These are phyloP conservation scores for Edolisoma coerulescens DNA, from an alignment of 2,113 vertebrate genomes.

Conservation along the genomic window DNA sequence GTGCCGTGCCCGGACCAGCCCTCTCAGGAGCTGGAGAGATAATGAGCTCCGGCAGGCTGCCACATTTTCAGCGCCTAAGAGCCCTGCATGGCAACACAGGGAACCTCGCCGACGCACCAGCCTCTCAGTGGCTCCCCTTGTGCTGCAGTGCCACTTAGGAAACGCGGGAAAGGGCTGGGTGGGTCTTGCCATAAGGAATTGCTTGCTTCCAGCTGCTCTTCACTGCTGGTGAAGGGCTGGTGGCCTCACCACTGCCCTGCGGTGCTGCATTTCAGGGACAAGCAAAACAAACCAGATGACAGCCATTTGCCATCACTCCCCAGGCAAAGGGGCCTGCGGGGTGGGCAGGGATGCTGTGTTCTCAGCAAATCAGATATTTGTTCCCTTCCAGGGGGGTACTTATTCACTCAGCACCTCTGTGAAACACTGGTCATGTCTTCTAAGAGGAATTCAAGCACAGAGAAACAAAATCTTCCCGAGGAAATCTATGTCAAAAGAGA, in stretches of 20 bases:
- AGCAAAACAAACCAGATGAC: accelerated
- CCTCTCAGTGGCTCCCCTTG: background rate
- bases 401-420: background rate
- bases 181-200: background rate
- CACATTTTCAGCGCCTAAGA: background rate
- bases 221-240: background rate
- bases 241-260: background rate
- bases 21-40: background rate
- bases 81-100: background rate
- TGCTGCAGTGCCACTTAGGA: background rate
- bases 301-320: background rate
- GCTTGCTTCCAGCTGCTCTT: background rate
- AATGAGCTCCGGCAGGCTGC: background rate
- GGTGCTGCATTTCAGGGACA: background rate
- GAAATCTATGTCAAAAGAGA: background rate
- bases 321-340: background rate
- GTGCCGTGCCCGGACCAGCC: background rate
- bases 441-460: background rate
- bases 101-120: accelerated
- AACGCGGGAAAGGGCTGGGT: accelerated
- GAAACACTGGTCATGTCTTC: background rate
- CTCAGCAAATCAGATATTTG: background rate
- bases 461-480: background rate
- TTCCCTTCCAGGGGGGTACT: background rate
- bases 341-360: background rate